Evolutionary conservation across 2,797 vertebrate genomes (phyloP).

Genomic region (Enteromius afrohamiltoni): DNA sequence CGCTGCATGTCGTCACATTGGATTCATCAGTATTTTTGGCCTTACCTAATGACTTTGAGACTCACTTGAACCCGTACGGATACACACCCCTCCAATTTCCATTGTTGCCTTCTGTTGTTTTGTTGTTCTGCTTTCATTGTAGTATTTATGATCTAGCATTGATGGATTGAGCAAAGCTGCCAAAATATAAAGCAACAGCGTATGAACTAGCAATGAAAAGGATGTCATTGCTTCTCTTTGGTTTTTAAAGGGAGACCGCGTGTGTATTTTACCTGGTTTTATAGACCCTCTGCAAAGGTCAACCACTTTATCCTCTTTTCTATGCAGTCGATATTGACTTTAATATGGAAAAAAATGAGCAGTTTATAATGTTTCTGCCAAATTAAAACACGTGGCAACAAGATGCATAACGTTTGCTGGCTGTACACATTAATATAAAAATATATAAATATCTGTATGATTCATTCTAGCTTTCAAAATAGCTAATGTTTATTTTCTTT

Average conservation of each 20-base stretch:
- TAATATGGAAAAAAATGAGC: conserved; percentile 57
- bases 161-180: conserved; percentile 62
- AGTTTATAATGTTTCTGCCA: conserved; percentile 56
- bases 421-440: conserved; percentile 75
- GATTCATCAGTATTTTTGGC: conserved; percentile 57
- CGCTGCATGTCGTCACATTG: conserved; percentile 47
- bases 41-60: conserved; percentile 46
- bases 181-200: conserved; percentile 56
- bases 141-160: conserved; percentile 67
- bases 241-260: conserved; percentile 56
- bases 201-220: conserved; percentile 46
- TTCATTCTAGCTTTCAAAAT: conserved; percentile 76
- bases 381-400: conserved; percentile 58
- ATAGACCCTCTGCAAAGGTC: conserved; percentile 57
- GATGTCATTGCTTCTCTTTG: conserved; percentile 53
- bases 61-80: conserved; percentile 31
- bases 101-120: conserved; percentile 55
- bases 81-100: conserved; percentile 34
- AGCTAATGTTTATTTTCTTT: conserved; percentile 78
- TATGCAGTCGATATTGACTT: conserved; percentile 73
- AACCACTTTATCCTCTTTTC: conserved; percentile 66
- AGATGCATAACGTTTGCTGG: conserved; percentile 64
- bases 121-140: conserved; percentile 59
- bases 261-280: conserved; percentile 64
- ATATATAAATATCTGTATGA: conserved; percentile 76